Percentiles rank a stretch among this genome's conserved stretches.
These are phyloP conservation scores for Radopholus similis DNA, from an alignment of 1,140 invertebrate species.

Conservation along the genomic window DNA sequence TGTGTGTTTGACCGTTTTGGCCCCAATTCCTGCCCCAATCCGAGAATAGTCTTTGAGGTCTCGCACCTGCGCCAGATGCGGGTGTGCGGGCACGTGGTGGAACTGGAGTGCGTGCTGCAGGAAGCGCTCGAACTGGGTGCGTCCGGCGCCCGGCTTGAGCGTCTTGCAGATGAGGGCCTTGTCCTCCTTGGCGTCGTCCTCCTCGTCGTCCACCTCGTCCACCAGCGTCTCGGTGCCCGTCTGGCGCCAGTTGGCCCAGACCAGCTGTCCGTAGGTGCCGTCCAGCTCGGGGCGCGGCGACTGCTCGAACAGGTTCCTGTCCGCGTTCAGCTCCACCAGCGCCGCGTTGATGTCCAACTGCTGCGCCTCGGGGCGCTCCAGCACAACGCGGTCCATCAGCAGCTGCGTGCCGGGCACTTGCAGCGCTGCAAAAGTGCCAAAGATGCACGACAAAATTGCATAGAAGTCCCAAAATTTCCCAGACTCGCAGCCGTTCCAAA, in stretches of 20 bases:
- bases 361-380: background rate
- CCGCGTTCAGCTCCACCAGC: constrained; percentile 51
- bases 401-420: background rate
- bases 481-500: too few species aligned
- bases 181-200: constrained; percentile 45
- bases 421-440: too few species aligned
- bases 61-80: constrained; percentile 50
- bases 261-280: constrained; percentile 51
- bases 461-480: too few species aligned
- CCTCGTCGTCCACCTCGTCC: constrained; percentile 55
- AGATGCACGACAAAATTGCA: too few species aligned
- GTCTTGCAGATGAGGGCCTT: constrained; percentile 49
- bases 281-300: constrained; percentile 7
- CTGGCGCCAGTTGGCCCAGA: constrained; percentile 58
- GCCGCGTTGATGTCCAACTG: constrained; percentile 48
- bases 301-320: constrained; percentile 51
- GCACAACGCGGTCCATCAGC: background rate
- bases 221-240: constrained; percentile 21
- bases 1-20: too few species aligned
- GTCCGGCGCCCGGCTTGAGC: constrained; percentile 44
- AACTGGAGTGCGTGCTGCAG: constrained; percentile 51
- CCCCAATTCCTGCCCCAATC: too few species aligned
- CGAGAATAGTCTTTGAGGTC: too few species aligned
- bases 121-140: constrained; percentile 53
- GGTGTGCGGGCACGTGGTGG: constrained; percentile 54